Percentiles rank a stretch among this genome's conserved stretches.
Conservation (phyloP, 2,113 vertebrate species). For the Orcinus orca region DNA sequence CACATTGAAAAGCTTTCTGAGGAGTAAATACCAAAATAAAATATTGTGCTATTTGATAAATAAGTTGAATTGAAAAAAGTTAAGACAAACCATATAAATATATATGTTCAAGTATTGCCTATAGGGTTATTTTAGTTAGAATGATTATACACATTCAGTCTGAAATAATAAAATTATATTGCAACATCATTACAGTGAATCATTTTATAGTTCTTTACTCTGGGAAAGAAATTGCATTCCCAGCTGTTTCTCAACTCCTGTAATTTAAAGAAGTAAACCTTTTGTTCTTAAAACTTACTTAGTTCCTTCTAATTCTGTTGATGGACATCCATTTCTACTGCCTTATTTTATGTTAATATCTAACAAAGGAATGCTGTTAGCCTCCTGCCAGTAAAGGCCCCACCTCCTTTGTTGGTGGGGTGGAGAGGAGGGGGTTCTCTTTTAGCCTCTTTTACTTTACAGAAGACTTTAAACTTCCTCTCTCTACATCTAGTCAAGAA, state of each 20-base stretch:
- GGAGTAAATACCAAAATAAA: conserved; percentile 69
- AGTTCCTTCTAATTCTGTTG: conserved; percentile 86
- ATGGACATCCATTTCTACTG: conserved; percentile 87
- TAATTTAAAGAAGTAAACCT: conserved; percentile 88
- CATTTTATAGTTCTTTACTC: conserved; percentile 76
- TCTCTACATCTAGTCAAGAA: conserved; percentile 78
- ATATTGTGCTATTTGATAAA: conserved; percentile 47
- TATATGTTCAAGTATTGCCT: conserved; percentile 67
- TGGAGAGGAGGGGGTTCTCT: conserved; percentile 77
- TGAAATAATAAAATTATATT: conserved; percentile 79
- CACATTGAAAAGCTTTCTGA: conserved; percentile 56
- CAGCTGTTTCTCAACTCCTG: conserved; percentile 85
- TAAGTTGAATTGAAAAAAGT: conserved; percentile 68
- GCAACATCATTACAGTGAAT: conserved; percentile 82
- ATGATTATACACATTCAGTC: conserved; percentile 74
- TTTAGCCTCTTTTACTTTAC: conserved; percentile 82
- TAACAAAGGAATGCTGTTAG: conserved; percentile 86
- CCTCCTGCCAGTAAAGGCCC: conserved; percentile 81
- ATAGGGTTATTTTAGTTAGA: conserved; percentile 77
- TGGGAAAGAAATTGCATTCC: conserved; percentile 81
- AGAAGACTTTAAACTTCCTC: conserved; percentile 85
- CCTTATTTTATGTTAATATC: conserved; percentile 88
- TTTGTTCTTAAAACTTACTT: conserved; percentile 87
- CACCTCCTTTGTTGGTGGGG: conserved; percentile 83
- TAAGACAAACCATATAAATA: conserved; percentile 67